A percentile compares a stretch with the other conserved stretches of the same genome.
Evolutionary conservation across 2,113 vertebrate genomes (phyloP).

Genomic region (Mungos mungo): DNA sequence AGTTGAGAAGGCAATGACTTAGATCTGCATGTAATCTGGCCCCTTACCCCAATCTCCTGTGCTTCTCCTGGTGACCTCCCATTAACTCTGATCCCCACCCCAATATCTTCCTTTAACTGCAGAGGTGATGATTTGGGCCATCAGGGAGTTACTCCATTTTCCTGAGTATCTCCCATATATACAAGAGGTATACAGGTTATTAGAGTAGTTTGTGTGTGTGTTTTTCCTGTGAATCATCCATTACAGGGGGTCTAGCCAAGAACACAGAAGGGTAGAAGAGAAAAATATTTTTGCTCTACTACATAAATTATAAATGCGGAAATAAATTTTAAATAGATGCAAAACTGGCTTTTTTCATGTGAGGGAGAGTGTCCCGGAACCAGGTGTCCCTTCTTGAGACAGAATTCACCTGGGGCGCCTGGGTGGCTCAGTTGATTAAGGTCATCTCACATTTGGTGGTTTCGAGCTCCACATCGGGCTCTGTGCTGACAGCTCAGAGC

Average conservation of each 20-base stretch:
- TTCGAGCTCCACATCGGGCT: too few relatives aligned
- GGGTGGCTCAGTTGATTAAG: too few relatives aligned
- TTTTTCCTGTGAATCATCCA: not conserved
- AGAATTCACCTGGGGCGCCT: not conserved
- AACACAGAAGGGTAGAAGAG: not conserved
- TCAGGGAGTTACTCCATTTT: not conserved
- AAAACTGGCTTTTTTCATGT: not conserved
- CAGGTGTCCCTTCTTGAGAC: accelerated
- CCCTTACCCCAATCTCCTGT: not conserved
- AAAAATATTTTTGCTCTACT: not conserved
- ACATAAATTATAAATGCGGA: not conserved
- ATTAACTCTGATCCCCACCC: too few relatives aligned
- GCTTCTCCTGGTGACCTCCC: not conserved
- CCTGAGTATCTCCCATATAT: not conserved
- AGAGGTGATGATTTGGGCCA: not conserved
- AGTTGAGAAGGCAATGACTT: too few relatives aligned
- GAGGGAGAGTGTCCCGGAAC: not conserved
- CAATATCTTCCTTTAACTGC: not conserved
- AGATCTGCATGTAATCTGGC: too few relatives aligned
- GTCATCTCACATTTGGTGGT: too few relatives aligned
- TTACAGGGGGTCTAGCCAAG: not conserved
- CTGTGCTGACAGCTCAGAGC: too few relatives aligned
- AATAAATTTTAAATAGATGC: not conserved
- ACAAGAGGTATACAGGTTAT: not conserved
- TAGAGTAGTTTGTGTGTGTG: not conserved